Conservation (phyloP, 2,797 vertebrate genomes). For the Buphagus erythrorhynchus region DNA sequence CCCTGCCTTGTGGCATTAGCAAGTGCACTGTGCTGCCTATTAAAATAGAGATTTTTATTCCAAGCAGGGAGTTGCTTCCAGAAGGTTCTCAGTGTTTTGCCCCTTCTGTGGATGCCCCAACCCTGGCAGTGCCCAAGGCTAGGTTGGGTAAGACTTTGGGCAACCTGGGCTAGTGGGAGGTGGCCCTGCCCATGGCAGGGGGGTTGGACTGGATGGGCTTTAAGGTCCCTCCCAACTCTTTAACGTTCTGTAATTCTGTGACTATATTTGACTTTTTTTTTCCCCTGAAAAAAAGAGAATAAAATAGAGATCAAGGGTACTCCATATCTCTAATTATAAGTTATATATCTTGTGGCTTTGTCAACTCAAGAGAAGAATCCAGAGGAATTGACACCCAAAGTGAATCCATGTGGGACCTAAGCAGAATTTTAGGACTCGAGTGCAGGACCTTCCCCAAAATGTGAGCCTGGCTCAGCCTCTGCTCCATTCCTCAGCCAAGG, state of each 20-base stretch:
- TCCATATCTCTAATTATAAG: background rate
- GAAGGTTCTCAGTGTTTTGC: background rate
- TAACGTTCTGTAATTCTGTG: rapidly evolving
- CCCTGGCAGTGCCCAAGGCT: background rate
- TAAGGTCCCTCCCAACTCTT: background rate
- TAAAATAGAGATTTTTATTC: background rate
- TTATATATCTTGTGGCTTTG: rapidly evolving
- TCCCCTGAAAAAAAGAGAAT: background rate
- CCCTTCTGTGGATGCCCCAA: background rate
- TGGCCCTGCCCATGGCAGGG: background rate
- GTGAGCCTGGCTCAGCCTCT: background rate
- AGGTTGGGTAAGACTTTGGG: background rate
- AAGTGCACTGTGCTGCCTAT: background rate
- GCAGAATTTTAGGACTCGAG: background rate
- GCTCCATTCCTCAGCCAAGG: background rate
- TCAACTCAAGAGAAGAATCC: background rate
- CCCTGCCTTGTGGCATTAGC: background rate
- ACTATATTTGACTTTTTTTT: background rate
- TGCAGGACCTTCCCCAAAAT: background rate
- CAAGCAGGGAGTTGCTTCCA: background rate
- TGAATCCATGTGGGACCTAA: rapidly evolving
- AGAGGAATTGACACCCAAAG: background rate
- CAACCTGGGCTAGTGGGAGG: background rate
- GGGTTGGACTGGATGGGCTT: background rate
- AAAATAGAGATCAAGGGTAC: background rate